These are phyloP conservation scores for Caligus rogercresseyi DNA, from an alignment of 1,140 invertebrate genomes.

Conservation along the genomic window DNA sequence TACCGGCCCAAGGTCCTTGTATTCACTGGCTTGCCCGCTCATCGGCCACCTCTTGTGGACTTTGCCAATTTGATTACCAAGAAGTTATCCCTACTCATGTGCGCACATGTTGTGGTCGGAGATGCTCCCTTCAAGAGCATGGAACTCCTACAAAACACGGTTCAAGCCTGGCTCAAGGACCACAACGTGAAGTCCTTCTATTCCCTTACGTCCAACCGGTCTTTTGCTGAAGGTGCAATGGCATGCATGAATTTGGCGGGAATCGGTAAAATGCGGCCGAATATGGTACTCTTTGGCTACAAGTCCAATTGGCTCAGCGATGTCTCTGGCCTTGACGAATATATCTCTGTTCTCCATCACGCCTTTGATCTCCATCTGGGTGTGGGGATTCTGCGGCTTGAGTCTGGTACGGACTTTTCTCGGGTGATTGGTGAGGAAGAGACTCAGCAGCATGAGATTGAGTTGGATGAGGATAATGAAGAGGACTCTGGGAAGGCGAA, in stretches of 20 bases:
- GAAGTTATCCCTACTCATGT: constrained; percentile 74
- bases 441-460: constrained; percentile 18
- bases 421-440: constrained; percentile 31
- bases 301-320: constrained; percentile 68
- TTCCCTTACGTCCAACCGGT: constrained; percentile 32
- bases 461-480: constrained; percentile 2
- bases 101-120: constrained; percentile 61
- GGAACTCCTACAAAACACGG: constrained; percentile 38
- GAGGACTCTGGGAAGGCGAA: background rate
- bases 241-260: constrained; percentile 42
- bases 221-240: constrained; percentile 19
- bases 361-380: constrained; percentile 80
- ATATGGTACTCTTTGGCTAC: constrained; percentile 82
- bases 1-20: constrained; percentile 82
- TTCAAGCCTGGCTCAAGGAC: constrained; percentile 51
- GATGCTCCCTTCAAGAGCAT: constrained; percentile 16
- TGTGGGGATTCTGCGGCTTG: constrained; percentile 62
- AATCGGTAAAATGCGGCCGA: constrained; percentile 77
- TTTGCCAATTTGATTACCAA: constrained; percentile 81
- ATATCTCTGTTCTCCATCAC: constrained; percentile 80
- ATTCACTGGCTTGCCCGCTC: constrained; percentile 61
- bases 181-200: constrained; percentile 79
- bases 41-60: constrained; percentile 66
- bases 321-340: constrained; percentile 50
- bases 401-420: constrained; percentile 59